phyloP scores from a whole-genome alignment of 1,140 invertebrate species.

The Pollicipes pollicipes region DNA sequence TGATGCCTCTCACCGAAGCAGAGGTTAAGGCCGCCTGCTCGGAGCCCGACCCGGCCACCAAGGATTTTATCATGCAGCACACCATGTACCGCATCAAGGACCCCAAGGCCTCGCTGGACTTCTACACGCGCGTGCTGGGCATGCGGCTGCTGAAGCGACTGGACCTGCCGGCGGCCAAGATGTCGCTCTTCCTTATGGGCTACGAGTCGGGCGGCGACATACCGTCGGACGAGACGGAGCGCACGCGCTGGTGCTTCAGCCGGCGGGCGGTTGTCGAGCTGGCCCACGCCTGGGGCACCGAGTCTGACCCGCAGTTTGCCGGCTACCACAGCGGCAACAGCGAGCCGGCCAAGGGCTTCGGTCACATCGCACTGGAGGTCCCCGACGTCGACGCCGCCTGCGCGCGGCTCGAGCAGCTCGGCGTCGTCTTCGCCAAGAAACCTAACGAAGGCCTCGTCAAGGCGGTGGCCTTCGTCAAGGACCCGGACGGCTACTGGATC shows the following conservation, averaged over 20 bases:
- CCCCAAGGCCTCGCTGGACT: constrained; percentile 63
- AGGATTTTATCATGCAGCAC: constrained; percentile 81
- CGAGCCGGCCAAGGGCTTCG: constrained; percentile 56
- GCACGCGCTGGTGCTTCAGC: constrained; percentile 54
- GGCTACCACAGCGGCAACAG: constrained; percentile 75
- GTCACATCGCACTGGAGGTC: constrained; percentile 81
- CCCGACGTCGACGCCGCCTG: constrained; percentile 74
- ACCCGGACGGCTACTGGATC: constrained; percentile 93
- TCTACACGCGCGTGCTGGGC: constrained; percentile 75
- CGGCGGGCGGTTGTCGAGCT: constrained; percentile 78
- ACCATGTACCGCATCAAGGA: constrained; percentile 92
- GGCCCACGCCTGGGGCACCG: constrained; percentile 89
- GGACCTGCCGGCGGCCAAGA: constrained; percentile 75
- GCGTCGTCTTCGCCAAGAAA: constrained; percentile 75
- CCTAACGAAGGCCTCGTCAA: constrained; percentile 67
- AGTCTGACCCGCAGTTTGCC: constrained; percentile 51
- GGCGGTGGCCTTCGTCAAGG: constrained; percentile 79
- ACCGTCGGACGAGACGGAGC: constrained; percentile 45
- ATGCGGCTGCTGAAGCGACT: constrained; percentile 75
- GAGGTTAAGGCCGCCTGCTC: constrained; percentile 45
- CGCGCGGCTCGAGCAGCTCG: constrained; percentile 62
- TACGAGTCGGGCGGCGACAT: constrained; percentile 60
- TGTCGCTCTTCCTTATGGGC: constrained; percentile 83
- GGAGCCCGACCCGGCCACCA: constrained; percentile 39
- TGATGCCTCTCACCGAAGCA: constrained; percentile 28